phyloP scores from a whole-genome alignment of 1,140 invertebrate species.

The Whitmania pigra region DNA sequence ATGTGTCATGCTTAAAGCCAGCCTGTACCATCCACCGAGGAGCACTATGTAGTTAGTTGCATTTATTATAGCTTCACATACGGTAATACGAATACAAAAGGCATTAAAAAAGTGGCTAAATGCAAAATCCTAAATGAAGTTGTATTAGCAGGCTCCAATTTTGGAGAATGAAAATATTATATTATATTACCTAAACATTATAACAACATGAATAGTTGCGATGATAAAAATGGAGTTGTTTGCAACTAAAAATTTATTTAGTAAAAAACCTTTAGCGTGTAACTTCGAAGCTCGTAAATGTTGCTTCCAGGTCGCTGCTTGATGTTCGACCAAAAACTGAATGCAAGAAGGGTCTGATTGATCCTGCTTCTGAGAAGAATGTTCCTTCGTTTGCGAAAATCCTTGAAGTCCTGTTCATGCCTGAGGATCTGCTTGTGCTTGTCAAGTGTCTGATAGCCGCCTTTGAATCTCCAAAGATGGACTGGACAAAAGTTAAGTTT shows the following conservation, averaged over 20 bases:
- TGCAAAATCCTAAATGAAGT: too few species aligned
- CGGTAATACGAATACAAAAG: background rate
- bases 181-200: too few species aligned
- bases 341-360: conserved; percentile 75
- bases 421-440: conserved; percentile 58
- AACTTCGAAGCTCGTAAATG: conserved; percentile 86
- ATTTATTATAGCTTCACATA: too few species aligned
- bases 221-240: too few species aligned
- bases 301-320: conserved; percentile 56
- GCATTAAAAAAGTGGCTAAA: background rate
- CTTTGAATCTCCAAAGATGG: conserved; percentile 82
- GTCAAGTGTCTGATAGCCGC: conserved; percentile 78
- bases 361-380: conserved; percentile 72
- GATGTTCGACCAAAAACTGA: conserved; percentile 48
- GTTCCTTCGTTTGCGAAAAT: conserved; percentile 65
- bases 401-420: conserved; percentile 61
- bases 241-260: background rate
- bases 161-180: background rate
- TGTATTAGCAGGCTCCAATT: background rate
- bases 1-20: too few species aligned
- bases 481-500: conserved; percentile 40
- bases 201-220: too few species aligned
- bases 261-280: conserved; percentile 58
- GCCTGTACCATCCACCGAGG: too few species aligned
- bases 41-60: too few species aligned